Base-by-base conservation (phyloP, 2,797 vertebrate species). In the Dermochelys coriacea region DNA sequence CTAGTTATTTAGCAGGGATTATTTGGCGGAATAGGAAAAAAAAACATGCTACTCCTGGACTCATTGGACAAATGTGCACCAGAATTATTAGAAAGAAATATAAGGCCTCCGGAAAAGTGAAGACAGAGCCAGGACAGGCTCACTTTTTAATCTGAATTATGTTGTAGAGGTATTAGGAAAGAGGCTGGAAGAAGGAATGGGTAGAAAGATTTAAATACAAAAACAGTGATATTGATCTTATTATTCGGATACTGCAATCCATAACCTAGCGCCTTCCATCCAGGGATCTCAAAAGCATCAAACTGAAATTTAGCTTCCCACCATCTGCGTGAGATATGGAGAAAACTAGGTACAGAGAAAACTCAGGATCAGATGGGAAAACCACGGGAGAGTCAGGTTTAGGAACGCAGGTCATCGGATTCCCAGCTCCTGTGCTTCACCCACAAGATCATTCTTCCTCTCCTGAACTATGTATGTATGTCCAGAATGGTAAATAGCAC, bases 301-400 rank as follows among this genome's bases (percentile, higher is more conserved):
- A 82, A 61, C 91, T 83, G 79, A 96, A 85, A 88, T 37, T 21
- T 57, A 84, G 75, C 41, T 83, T 45, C n/a, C 74, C 16, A 50
- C 51, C 68, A 49, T 5, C 45, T 19, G 29, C 29, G 7, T 25
- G 59, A 91, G 3, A 18, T 85, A 89, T 29, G 77, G 64, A 89
- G 75, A 93, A 94, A 95, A 87, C 83, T 25, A 92, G 91, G 84
- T 16, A 94, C 31, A 92, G 12, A 83, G 27, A 82, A 54, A 90
- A 54, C 77, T 51, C 68, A 64, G 49, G 86, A 51, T 19, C 85
- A 59, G 80, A 85, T 91, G 96, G 86, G 87, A 89, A 89, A 93
- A 85, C 92, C 88, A 9, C 77, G 27, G 45, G 29, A 91, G 31
- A 27, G 16, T 12, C 37, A 83, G 16, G n/a, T 88, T 83, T 80